Conservation (phyloP, 2,888 invertebrate genomes). For the Choristoneura rosaceana region DNA sequence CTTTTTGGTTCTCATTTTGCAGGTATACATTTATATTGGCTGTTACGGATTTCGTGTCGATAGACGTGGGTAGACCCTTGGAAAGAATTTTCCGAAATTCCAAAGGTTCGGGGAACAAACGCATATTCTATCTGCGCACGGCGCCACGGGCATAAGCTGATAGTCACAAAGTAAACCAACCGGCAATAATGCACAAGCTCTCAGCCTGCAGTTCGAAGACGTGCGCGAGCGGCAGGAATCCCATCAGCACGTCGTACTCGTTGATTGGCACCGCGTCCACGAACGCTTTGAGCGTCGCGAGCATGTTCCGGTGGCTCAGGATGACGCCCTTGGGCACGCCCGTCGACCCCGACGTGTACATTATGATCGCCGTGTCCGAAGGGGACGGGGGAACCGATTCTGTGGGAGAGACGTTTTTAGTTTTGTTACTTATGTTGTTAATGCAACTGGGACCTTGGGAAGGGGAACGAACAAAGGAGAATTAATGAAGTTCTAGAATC, state of each 20-base stretch:
- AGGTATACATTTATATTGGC: too few species aligned
- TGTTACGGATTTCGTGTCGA: too few species aligned
- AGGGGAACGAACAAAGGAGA: too few species aligned
- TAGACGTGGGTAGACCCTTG: too few species aligned
- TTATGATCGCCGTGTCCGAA: constrained; percentile 96
- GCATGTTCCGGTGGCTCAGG: constrained; percentile 92
- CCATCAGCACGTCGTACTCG: constrained; percentile 94
- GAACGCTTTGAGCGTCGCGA: constrained; percentile 92
- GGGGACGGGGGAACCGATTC: constrained; percentile 87
- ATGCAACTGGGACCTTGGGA: too few species aligned
- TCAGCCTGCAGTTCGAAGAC: constrained; percentile 98
- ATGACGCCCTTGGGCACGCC: constrained; percentile 97
- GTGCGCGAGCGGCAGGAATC: constrained; percentile 98
- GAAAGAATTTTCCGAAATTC: too few species aligned
- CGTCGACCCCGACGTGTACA: constrained; percentile 99
- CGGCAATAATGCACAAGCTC: constrained; percentile 92
- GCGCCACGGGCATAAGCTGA: too few species aligned
- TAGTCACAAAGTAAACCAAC: constrained; percentile 77
- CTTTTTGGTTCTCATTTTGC: too few species aligned
- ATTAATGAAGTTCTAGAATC: too few species aligned
- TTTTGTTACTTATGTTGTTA: too few species aligned
- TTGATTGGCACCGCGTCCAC: constrained; percentile 90
- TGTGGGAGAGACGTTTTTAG: constrained; percentile 56
- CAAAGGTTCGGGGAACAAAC: too few species aligned
- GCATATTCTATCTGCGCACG: too few species aligned